Base-by-base conservation (phyloP, 2,113 vertebrate species). In the Macquaria australasica region DNA sequence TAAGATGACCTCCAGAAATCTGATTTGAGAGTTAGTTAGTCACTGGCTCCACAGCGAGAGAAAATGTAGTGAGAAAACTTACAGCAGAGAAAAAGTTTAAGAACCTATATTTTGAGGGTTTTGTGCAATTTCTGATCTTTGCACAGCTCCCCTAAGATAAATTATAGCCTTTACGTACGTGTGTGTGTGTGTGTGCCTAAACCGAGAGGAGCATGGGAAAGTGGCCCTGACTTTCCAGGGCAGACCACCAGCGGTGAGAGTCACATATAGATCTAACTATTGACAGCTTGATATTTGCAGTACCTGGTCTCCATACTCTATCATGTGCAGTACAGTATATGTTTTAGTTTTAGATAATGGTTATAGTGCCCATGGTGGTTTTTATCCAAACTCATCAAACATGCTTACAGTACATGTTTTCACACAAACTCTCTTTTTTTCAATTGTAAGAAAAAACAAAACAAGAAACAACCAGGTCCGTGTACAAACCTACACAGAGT, bases 181-280 rank as follows among this genome's bases (percentile, higher is more conserved):
- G 12, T 77, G 66, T 63, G 43, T 71, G 43, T 79, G 77, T 71
- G 66, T 72, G 41, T 6, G 64, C 79, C 73, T 68, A 59, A 68
- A 71, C 86, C 8, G 71, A 84, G 43, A 48, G 60, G 60, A 89
- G 69, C 66, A 20, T 90, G 87, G 55, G 86, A 92, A 90, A 91
- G 78, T 90, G 82, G 39, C 87, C 83, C 64, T 0, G 6, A 45
- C 25, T 34, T 74, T 72, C 14, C 64, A 73, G 63, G 64, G 60
- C 55, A 76, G 89, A 87, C 83, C 83, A 88, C 85, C 83, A 89
- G 68, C 83, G 78, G 64, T 69, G 66, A 60, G 16, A 9, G 28
- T 37, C 76, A 31, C 56, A 69, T 51, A 28, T 53, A 58, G 50
- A 68, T 73, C n/a, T 78, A 76, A 45, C 78, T 72, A 68, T 63